phyloP scores from a whole-genome alignment of 2,888 invertebrate genomes.

The Lepidocyrtoides sp. region DNA sequence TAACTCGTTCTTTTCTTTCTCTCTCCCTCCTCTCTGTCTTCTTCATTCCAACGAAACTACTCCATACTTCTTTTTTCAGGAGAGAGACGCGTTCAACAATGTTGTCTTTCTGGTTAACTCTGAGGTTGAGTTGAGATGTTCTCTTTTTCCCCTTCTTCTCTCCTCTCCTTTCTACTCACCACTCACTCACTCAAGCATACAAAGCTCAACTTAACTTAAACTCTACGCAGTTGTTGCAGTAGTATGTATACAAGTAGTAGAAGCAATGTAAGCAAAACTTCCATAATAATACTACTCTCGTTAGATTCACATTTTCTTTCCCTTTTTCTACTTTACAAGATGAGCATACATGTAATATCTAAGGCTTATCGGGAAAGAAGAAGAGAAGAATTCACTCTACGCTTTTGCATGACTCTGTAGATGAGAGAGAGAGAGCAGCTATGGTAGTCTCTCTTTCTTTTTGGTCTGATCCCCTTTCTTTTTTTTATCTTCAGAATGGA shows the following conservation, averaged over 20 bases:
- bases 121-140: conserved; percentile 76
- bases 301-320: conserved; percentile 66
- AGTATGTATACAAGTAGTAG: not conserved
- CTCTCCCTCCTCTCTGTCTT: not conserved
- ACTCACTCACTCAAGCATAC: conserved; percentile 52
- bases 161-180: not conserved
- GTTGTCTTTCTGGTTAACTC: conserved; percentile 67
- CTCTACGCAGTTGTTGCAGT: not conserved
- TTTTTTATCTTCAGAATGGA: conserved; percentile 27
- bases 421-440: too few species aligned
- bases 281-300: conserved; percentile 65
- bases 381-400: not conserved
- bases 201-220: not conserved
- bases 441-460: conserved; percentile 29
- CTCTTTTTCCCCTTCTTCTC: conserved; percentile 30
- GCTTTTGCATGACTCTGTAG: not conserved
- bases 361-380: conserved; percentile 1
- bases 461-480: not conserved
- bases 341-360: not conserved
- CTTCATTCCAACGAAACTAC: not conserved
- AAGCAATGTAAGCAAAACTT: conserved; percentile 12
- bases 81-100: conserved; percentile 49
- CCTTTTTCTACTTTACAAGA: not conserved
- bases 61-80: conserved; percentile 9
- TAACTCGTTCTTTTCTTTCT: conserved; percentile 24